Percentiles rank a stretch among this genome's conserved stretches.
Evolutionary conservation across 2,797 vertebrate genomes (phyloP).

Genomic region (Melanotaenia pygmaea): DNA sequence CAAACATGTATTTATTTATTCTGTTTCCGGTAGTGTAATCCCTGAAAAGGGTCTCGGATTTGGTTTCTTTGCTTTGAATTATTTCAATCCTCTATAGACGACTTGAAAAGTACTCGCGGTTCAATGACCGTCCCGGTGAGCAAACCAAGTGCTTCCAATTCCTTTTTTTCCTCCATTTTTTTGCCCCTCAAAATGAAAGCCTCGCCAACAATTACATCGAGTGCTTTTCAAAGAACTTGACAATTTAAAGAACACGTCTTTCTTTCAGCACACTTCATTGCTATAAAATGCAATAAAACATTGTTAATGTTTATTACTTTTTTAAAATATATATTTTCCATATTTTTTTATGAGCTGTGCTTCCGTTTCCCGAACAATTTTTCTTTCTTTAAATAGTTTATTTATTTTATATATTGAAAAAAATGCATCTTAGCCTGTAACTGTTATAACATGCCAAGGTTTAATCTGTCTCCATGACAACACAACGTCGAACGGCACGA

Average conservation of each 20-base stretch:
- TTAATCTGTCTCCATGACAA: conserved; percentile 52
- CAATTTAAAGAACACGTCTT: neutral
- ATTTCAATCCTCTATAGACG: too few species aligned
- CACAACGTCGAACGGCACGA: neutral
- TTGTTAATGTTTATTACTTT: too few species aligned
- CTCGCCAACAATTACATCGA: neutral
- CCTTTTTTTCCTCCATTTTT: neutral
- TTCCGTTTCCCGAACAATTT: neutral
- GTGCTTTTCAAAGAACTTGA: neutral
- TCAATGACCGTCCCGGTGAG: accelerated
- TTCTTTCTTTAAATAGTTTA: too few species aligned
- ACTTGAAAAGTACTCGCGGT: neutral
- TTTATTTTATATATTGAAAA: too few species aligned
- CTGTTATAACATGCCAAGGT: too few species aligned
- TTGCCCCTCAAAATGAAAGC: conserved; percentile 19
- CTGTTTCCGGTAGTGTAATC: too few species aligned
- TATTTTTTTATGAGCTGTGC: neutral
- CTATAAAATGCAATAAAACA: neutral
- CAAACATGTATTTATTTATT: too few species aligned
- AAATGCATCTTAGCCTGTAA: too few species aligned
- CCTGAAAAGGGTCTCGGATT: too few species aligned
- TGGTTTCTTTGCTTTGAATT: too few species aligned
- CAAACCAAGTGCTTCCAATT: conserved; percentile 15
- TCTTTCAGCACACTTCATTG: neutral
- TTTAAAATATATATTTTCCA: too few species aligned